Conservation (phyloP, 2,888 invertebrate species). For the Drosophila emarginata region DNA sequence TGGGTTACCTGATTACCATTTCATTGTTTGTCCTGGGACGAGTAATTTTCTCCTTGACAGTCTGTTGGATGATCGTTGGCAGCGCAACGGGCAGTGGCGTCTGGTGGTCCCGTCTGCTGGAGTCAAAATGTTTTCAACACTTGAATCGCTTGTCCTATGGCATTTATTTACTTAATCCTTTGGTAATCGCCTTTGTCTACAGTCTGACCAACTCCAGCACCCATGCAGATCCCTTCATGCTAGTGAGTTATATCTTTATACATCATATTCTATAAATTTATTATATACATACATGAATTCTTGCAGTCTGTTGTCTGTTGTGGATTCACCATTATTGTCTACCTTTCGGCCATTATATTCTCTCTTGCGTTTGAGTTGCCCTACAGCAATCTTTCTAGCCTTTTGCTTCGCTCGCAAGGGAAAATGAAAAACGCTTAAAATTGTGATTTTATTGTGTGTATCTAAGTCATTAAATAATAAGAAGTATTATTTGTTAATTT, state of each 20-base stretch:
- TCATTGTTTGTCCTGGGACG: slow-evolving; percentile 84
- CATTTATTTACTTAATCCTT: slow-evolving; percentile 85
- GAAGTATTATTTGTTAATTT: slow-evolving; percentile 17
- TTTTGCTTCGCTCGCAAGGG: slow-evolving; percentile 48
- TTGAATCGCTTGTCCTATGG: slow-evolving; percentile 85
- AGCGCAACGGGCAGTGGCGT: slow-evolving; percentile 84
- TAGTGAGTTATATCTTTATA: slow-evolving; percentile 62
- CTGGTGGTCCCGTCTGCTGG: slow-evolving; percentile 81
- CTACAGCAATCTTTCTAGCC: slow-evolving; percentile 79
- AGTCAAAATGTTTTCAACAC: slow-evolving; percentile 80
- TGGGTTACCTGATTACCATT: slow-evolving; percentile 83
- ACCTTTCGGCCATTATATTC: slow-evolving; percentile 76
- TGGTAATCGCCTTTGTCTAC: slow-evolving; percentile 83
- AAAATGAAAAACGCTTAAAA: slow-evolving; percentile 9
- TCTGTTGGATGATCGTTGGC: slow-evolving; percentile 85
- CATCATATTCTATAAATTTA: too few species aligned
- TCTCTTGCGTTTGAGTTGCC: slow-evolving; percentile 81
- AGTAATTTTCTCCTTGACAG: slow-evolving; percentile 83
- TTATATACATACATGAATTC: background rate
- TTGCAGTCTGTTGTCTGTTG: slow-evolving; percentile 72
- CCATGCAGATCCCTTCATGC: slow-evolving; percentile 80
- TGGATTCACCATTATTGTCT: slow-evolving; percentile 80
- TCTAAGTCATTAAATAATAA: slow-evolving; percentile 37
- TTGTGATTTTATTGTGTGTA: slow-evolving; percentile 15
- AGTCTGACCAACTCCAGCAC: slow-evolving; percentile 79